These are phyloP conservation scores for Loriculus beryllinus DNA, from an alignment of 2,797 vertebrate species.

Conservation along the genomic window DNA sequence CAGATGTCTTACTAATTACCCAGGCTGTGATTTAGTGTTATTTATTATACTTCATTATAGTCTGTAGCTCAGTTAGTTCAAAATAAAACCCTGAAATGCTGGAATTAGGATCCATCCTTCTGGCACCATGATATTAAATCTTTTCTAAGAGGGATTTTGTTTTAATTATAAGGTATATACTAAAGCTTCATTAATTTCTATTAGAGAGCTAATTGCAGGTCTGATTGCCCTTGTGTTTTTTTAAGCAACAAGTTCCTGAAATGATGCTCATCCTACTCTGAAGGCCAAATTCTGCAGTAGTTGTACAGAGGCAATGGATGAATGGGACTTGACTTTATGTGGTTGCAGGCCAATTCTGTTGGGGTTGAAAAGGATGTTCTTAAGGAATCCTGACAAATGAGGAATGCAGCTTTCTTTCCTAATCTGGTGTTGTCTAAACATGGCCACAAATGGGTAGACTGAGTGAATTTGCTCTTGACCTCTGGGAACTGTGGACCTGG, in stretches of 20 bases:
- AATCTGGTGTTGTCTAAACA: neutral
- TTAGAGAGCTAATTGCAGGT: conserved; percentile 11
- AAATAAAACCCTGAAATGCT: neutral
- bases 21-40: conserved; percentile 8
- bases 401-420: neutral
- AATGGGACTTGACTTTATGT: neutral
- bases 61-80: neutral
- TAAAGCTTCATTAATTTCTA: conserved; percentile 13
- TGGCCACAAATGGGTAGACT: neutral
- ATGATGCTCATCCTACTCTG: neutral
- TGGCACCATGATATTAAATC: neutral
- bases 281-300: neutral
- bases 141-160: conserved; percentile 10
- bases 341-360: neutral
- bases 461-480: neutral
- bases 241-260: neutral
- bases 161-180: conserved; percentile 29
- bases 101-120: neutral
- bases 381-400: neutral
- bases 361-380: neutral
- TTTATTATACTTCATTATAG: conserved; percentile 26
- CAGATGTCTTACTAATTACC: conserved; percentile 11
- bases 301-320: neutral
- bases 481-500: accelerated
- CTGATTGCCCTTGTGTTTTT: neutral